Conservation (phyloP, 2,888 invertebrate species). For the Eupithecia insigniata region DNA sequence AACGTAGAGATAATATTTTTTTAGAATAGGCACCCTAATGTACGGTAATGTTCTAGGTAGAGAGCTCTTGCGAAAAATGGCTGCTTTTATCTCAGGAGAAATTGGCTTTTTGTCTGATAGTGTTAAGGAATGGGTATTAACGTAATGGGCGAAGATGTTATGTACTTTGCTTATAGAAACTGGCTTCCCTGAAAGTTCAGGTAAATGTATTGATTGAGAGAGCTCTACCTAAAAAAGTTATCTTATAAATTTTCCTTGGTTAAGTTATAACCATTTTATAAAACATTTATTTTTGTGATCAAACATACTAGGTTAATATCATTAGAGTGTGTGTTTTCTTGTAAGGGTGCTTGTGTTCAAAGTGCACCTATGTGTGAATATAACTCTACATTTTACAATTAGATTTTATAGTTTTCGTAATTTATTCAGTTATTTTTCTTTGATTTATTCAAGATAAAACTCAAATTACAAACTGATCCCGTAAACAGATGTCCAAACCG, state of each 20-base stretch:
- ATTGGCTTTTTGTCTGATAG: constrained; percentile 63
- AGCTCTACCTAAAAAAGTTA: constrained; percentile 10
- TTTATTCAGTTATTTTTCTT: constrained; percentile 13
- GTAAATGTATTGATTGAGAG: constrained; percentile 15
- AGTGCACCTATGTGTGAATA: neutral
- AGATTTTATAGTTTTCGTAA: neutral
- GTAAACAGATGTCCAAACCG: constrained; percentile 55
- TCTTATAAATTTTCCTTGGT: neutral
- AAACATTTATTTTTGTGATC: neutral
- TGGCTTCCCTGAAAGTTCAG: constrained; percentile 33
- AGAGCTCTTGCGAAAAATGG: constrained; percentile 67
- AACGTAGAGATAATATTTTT: constrained; percentile 65
- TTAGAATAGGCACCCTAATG: constrained; percentile 75
- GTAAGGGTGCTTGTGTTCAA: neutral
- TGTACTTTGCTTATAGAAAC: constrained; percentile 45
- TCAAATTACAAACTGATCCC: constrained; percentile 55
- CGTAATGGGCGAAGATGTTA: constrained; percentile 41
- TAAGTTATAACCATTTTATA: neutral
- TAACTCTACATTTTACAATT: constrained; percentile 1
- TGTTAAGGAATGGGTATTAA: constrained; percentile 57
- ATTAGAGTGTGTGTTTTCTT: neutral
- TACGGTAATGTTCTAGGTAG: constrained; percentile 68
- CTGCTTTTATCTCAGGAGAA: constrained; percentile 66
- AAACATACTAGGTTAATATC: neutral
- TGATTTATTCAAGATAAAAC: constrained; percentile 42